Evolutionary conservation across 1,140 invertebrate genomes (phyloP), one percentile per base, ranked within the genome.

Genomic region (Heliconius congener): DNA sequence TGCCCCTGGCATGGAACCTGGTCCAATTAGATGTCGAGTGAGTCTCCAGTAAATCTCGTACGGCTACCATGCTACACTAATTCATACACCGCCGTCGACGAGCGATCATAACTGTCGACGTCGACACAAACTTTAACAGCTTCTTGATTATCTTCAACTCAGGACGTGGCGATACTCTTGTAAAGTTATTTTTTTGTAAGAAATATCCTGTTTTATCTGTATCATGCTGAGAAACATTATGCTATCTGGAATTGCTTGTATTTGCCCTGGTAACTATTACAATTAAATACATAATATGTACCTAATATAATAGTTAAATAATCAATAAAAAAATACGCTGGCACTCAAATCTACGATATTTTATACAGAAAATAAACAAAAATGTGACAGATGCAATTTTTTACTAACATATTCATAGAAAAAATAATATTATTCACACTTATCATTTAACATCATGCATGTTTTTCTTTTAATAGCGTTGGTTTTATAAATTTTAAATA

Each of bases 51-150:
- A 94, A 94, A 93, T 94, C 91, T 94, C 88, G 80, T 76, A 57
- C 81, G 84, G 92, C 92, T 94, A 94, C 92, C 87, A 92, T 76
- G 87, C 90, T 94, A 93, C 93, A 92, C 93, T 94, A 94, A 94
- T 93, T 94, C 92, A 94, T 93, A 89, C 86, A 82, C 83, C 82
- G 83, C 86, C 85, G 87, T 89, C 89, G 86, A 87, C 87, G 84
- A 88, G 84, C 83, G 73, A 72, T 84, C 85, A 85, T 89, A 89
- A 86, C 90, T 91, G 91, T 92, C 87, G 77, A 88, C 83, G 84
- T 89, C 84, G 87, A 92, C 90, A 90, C 84, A 83, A 81, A 85
- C 79, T 84, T 86, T 87, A 90, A 91, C 88, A 88, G 85, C 85
- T 87, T 84, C 83, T 85, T 85, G 85, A 88, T 91, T 89, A 92